These are phyloP conservation scores for Anthoscopus minutus DNA, from an alignment of 2,113 vertebrate species.

Conservation along the genomic window DNA sequence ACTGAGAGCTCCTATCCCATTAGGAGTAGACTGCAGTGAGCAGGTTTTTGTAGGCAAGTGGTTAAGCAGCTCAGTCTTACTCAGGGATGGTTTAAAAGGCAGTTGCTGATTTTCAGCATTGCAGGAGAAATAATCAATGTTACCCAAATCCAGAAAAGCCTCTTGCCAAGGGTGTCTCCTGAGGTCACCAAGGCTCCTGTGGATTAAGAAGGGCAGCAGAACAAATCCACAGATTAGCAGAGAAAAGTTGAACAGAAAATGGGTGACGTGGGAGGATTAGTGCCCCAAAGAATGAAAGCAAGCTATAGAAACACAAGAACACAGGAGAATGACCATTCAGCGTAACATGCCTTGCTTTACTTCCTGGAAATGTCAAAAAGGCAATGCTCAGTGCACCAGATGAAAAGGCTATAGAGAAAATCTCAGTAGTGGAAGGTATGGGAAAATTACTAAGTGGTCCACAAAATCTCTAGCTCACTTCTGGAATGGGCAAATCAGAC, in stretches of 20 bases:
- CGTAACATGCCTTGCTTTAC: not conserved
- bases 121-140: not conserved
- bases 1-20: not conserved
- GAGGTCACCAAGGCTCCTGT: not conserved
- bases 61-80: not conserved
- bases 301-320: not conserved
- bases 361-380: not conserved
- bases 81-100: not conserved
- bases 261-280: constrained; percentile 20
- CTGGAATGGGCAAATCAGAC: not conserved
- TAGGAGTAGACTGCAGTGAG: not conserved
- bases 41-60: not conserved
- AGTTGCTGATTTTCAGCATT: not conserved
- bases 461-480: not conserved
- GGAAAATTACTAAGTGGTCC: not conserved
- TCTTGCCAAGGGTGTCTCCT: constrained; percentile 14
- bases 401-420: not conserved
- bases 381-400: not conserved
- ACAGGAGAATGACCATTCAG: not conserved
- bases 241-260: constrained; percentile 33
- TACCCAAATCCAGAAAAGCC: constrained; percentile 11
- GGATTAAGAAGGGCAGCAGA: constrained; percentile 38
- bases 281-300: not conserved
- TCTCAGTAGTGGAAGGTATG: not conserved
- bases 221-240: constrained; percentile 50